Percentiles rank a stretch among this genome's conserved stretches.
These are phyloP conservation scores for Megaleporinus macrocephalus DNA, from an alignment of 2,113 vertebrate genomes.

Conservation along the genomic window DNA sequence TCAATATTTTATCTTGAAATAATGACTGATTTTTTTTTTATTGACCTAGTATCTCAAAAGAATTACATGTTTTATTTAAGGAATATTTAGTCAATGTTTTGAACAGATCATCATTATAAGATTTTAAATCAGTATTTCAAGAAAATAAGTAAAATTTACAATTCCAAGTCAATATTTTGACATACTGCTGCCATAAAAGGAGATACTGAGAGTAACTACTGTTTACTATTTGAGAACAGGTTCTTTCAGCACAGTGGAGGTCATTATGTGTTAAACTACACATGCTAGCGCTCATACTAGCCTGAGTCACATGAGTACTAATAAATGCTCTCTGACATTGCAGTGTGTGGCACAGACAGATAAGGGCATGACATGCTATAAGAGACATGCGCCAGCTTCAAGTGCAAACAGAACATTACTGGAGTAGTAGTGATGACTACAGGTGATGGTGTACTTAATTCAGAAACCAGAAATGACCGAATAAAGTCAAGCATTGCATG, in stretches of 20 bases:
- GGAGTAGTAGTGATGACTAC: not conserved
- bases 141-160: no score
- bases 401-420: not conserved
- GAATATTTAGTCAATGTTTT: no score
- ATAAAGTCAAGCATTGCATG: constrained; percentile 1
- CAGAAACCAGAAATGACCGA: not conserved
- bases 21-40: no score
- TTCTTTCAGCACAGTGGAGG: not conserved
- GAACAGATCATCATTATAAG: no score
- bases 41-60: no score
- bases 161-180: no score
- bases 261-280: not conserved
- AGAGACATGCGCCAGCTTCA: not conserved
- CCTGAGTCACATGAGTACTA: not conserved
- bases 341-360: constrained; percentile 6
- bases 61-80: no score
- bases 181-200: not conserved
- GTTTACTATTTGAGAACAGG: not conserved
- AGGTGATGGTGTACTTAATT: not conserved
- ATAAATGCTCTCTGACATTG: not conserved
- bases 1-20: no score
- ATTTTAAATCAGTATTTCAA: no score
- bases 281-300: not conserved
- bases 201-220: not conserved
- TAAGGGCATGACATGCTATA: not conserved